These are phyloP conservation scores for Paramisgurnus dabryanus DNA, from an alignment of 2,113 vertebrate species.

Conservation along the genomic window DNA sequence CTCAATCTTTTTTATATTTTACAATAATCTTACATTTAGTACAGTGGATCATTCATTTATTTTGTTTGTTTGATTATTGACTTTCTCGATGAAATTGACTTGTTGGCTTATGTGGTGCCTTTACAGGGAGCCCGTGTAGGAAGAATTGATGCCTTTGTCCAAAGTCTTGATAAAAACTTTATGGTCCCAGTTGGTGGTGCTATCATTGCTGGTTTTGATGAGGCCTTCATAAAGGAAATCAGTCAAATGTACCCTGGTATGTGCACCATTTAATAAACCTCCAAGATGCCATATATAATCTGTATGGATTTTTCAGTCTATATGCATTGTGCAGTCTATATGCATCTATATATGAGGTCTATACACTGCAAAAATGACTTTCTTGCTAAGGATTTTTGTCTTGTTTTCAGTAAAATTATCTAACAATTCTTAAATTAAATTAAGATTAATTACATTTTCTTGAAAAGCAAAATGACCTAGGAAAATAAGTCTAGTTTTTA, in stretches of 20 bases:
- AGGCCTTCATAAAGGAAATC: conserved; percentile 90
- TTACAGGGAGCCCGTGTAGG: conserved; percentile 88
- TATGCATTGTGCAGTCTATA: background rate
- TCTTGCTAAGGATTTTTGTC: too few relatives aligned
- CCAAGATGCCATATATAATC: background rate
- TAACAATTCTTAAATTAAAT: too few relatives aligned
- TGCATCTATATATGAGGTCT: too few relatives aligned
- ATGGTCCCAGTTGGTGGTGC: conserved; percentile 99
- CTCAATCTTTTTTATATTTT: too few relatives aligned
- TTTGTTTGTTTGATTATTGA: background rate
- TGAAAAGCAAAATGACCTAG: too few relatives aligned
- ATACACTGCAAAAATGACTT: background rate
- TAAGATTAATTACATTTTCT: too few relatives aligned
- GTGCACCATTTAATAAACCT: background rate
- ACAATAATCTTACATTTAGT: too few relatives aligned
- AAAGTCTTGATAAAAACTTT: conserved; percentile 99
- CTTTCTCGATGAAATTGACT: background rate
- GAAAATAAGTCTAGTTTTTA: too few relatives aligned
- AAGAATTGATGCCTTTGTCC: conserved; percentile 95
- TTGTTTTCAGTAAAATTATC: too few relatives aligned
- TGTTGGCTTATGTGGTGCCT: conserved; percentile 5
- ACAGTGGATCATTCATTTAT: background rate
- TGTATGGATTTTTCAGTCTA: background rate
- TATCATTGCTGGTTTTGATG: conserved; percentile 93
- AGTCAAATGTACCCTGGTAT: conserved; percentile 96